phyloP scores from a whole-genome alignment of 2,797 vertebrate species.

The Hephaestus fuliginosus region DNA sequence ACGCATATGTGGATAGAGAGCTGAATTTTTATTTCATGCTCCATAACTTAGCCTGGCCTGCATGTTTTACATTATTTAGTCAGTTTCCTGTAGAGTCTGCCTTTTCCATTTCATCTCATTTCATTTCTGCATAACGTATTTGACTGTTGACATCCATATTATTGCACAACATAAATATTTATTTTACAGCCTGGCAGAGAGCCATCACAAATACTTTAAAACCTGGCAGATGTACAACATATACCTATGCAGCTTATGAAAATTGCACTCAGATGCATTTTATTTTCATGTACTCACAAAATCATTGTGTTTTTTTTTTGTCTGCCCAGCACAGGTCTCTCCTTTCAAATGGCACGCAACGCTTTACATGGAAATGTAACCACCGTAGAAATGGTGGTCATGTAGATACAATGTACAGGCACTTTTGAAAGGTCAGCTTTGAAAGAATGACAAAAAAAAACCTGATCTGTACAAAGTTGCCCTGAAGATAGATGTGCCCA shows the following conservation, averaged over 20 bases:
- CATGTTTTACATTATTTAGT: conserved; percentile 57
- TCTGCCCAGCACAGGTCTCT: conserved; percentile 30
- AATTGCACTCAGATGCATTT: conserved; percentile 34
- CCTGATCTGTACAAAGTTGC: conserved; percentile 45
- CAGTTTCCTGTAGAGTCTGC: conserved; percentile 19
- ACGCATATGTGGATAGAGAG: not conserved
- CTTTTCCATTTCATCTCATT: conserved; percentile 47
- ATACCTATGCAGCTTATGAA: conserved; percentile 34
- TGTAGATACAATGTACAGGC: conserved; percentile 28
- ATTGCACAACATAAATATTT: conserved; percentile 68
- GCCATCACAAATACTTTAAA: conserved; percentile 30
- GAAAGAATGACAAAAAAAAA: conserved; percentile 23
- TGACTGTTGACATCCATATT: conserved; percentile 69
- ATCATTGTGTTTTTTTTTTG: conserved; percentile 5
- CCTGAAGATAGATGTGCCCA: conserved; percentile 59
- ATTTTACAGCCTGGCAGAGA: conserved; percentile 50
- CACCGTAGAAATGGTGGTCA: conserved; percentile 12
- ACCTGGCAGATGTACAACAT: conserved; percentile 31
- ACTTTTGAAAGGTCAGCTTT: conserved; percentile 33
- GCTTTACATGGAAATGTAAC: conserved; percentile 32
- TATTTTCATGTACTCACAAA: conserved; percentile 28
- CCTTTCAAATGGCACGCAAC: conserved; percentile 23
- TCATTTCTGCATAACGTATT: conserved; percentile 64
- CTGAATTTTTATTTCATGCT: conserved; percentile 20
- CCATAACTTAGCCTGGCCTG: conserved; percentile 1